A percentile compares a stretch with the other conserved stretches of the same genome.
phyloP scores from a whole-genome alignment of 2,113 vertebrate species.

The Ailurus styani region DNA sequence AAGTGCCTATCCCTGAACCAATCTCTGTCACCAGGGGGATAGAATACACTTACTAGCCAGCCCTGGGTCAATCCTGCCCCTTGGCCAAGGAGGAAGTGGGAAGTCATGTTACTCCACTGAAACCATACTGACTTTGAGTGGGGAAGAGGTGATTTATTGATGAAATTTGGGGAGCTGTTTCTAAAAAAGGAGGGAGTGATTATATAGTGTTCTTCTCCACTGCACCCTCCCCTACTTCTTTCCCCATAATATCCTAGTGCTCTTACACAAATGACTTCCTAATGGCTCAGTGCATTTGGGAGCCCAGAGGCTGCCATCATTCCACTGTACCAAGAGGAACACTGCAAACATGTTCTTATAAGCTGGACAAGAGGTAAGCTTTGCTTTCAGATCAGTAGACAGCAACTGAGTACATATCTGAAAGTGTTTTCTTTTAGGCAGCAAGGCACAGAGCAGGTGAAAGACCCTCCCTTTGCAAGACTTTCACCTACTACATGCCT shows the following conservation, averaged over 20 bases:
- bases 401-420: background rate
- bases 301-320: background rate
- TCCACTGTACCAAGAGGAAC: background rate
- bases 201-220: background rate
- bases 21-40: background rate
- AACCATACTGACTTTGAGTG: background rate
- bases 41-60: background rate
- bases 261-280: background rate
- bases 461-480: background rate
- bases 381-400: background rate
- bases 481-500: background rate
- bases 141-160: background rate
- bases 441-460: background rate
- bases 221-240: fast-evolving
- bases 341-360: background rate
- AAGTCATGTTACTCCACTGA: background rate
- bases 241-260: background rate
- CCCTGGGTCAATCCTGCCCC: background rate
- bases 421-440: background rate
- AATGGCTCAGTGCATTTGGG: background rate
- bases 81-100: background rate
- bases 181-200: background rate
- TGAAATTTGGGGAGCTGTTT: background rate
- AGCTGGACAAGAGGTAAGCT: background rate
- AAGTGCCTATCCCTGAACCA: background rate